A percentile compares a stretch with the other conserved stretches of the same genome.
Evolutionary conservation across 64 coral and sea anemone species (phyloP).

Genomic region (Montipora efflorescens): DNA sequence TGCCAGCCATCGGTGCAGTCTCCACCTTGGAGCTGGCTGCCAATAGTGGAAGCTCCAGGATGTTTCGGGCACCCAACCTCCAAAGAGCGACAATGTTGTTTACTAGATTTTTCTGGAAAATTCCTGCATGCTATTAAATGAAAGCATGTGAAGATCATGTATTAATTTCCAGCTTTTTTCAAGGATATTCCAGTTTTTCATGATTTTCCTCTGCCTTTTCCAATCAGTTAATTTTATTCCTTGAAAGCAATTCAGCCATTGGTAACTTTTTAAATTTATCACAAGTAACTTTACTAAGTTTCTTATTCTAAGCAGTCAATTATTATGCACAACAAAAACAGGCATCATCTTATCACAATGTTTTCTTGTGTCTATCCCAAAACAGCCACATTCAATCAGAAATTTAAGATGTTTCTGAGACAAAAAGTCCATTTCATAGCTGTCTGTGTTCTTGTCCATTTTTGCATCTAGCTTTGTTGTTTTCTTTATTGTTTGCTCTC

Average conservation of each 20-base stretch:
- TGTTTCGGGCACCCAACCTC: no score
- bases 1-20: no score
- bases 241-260: not conserved
- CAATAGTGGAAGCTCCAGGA: no score
- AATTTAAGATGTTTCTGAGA: not conserved
- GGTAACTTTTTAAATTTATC: not conserved
- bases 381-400: not conserved
- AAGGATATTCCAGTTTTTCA: not conserved
- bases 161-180: not conserved
- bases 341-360: not conserved
- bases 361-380: not conserved
- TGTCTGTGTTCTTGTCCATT: slow-evolving; percentile 20
- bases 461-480: slow-evolving; percentile 21
- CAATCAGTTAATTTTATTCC: not conserved
- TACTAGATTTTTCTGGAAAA: slow-evolving; percentile 2
- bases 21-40: no score
- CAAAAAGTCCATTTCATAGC: slow-evolving; percentile 5
- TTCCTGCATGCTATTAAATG: slow-evolving; percentile 4
- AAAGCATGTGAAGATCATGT: not conserved
- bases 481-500: slow-evolving; percentile 1
- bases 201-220: not conserved
- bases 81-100: not conserved
- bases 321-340: slow-evolving; percentile 13
- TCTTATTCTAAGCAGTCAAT: not conserved
- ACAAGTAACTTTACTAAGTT: not conserved